Conservation (phyloP, 2,797 vertebrate genomes). For the Sebastes hopkinsi region DNA sequence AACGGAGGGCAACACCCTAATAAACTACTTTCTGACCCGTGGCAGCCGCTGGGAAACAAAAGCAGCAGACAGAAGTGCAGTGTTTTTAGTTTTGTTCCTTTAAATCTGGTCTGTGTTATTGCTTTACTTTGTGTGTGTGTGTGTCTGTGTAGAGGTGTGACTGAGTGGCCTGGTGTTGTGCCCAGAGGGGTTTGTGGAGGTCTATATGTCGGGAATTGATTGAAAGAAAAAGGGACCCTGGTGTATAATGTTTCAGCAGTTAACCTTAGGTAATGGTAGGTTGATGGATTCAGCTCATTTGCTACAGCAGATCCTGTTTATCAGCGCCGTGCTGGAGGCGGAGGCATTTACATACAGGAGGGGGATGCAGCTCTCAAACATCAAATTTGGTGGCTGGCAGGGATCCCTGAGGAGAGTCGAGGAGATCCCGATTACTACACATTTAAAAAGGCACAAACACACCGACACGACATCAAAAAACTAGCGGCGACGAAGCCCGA, state of each 20-base stretch:
- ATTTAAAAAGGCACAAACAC: neutral
- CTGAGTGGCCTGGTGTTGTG: conserved; percentile 27
- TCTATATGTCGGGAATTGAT: conserved; percentile 63
- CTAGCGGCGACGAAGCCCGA: too few relatives aligned
- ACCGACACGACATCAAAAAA: accelerated
- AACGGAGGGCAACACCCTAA: conserved; percentile 3
- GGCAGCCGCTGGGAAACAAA: conserved; percentile 23
- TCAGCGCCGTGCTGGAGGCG: conserved; percentile 45
- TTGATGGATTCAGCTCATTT: conserved; percentile 66
- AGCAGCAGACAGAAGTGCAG: conserved; percentile 12
- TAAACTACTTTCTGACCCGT: conserved; percentile 36
- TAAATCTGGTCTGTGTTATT: conserved; percentile 4
- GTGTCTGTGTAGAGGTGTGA: conserved; percentile 16
- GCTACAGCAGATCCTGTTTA: conserved; percentile 46
- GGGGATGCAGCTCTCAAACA: neutral
- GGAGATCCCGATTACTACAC: neutral
- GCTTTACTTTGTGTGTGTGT: conserved; percentile 14
- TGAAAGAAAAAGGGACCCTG: conserved; percentile 48
- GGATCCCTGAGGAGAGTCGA: neutral
- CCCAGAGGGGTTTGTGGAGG: conserved; percentile 44
- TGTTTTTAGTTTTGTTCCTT: conserved; percentile 29
- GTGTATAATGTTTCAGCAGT: conserved; percentile 63
- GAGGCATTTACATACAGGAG: conserved; percentile 28
- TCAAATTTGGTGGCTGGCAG: neutral
- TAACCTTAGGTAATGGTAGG: conserved; percentile 60